Evolutionary conservation across 2,113 vertebrate genomes (phyloP), one percentile per base, ranked within the genome.

Genomic region (Limnothrissa miodon): DNA sequence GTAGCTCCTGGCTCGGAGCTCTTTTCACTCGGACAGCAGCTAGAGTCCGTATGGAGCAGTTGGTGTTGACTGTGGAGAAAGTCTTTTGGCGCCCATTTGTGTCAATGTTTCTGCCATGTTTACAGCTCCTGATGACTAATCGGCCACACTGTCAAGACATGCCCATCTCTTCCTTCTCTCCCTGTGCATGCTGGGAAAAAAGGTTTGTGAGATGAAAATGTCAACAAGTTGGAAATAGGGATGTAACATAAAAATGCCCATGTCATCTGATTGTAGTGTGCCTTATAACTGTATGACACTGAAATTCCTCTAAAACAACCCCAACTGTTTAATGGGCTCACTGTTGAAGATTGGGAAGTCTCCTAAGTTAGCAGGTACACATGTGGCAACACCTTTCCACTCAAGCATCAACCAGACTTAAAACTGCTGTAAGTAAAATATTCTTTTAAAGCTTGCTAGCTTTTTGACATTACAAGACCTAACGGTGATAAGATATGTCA

Each of bases 251-350:
- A 21, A 56, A 62, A 66, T 66, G 45, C 9, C 81, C 66, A 36
- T 45, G 39, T 70, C 66, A 29, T 45, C 19, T 39, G 5, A 83
- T 45, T 78, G 33, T 53, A 82, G 45, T 45, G 82, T 83, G 82
- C 82, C 82, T 83, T 83, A 83, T 78, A 36, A 83, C 78, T 78
- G 45, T 39, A 46, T 78, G 9, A 51, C 44, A 78, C 29, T 39
- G 36, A 29, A 39, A 74, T 74, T 56, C 21, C 51, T 53, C 51
- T 53, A 9, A 74, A 74, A 74, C 66, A 74, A 29, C 33, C 66
- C 66, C 66, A 74, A 36, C 10, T 19, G 33, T 74, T 4, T 36
- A 19, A 13, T 33, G 29, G 36, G 66, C 29, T 74, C 15, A 39
- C 36, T 74, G 33, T 29, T 33, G 4, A 21, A 74, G 66, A 29